Evolutionary conservation across 2,888 invertebrate species (phyloP).

Genomic region (Arrhopalites spinosus): DNA sequence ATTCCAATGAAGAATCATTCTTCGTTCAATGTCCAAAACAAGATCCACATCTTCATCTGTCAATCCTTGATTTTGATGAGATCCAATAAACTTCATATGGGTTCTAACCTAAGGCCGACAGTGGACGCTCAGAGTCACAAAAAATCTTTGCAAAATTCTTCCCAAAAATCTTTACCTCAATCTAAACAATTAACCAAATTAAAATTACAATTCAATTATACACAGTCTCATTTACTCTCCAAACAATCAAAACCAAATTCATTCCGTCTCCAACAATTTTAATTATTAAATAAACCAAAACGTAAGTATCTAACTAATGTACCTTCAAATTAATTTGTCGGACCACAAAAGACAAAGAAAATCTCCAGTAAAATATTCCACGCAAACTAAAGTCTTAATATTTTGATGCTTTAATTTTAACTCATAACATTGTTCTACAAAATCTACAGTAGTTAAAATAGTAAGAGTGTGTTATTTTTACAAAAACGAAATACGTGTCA

Average conservation of each 20-base stretch:
- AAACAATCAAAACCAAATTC: too few species aligned
- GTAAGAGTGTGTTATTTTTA: background rate
- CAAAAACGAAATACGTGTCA: background rate
- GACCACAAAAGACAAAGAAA: too few species aligned
- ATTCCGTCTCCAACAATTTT: too few species aligned
- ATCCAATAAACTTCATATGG: background rate
- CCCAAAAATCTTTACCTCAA: background rate
- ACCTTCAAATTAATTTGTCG: too few species aligned
- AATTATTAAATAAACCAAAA: too few species aligned
- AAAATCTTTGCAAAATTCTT: background rate
- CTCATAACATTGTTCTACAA: background rate
- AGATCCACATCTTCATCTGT: constrained; percentile 54
- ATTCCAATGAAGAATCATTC: constrained; percentile 61
- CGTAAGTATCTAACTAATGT: too few species aligned
- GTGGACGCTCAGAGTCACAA: background rate
- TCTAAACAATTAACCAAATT: too few species aligned
- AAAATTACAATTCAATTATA: background rate
- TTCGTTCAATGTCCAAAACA: constrained; percentile 59
- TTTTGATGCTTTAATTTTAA: background rate
- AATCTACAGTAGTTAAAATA: background rate
- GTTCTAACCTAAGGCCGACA: background rate
- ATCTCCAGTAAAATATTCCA: too few species aligned
- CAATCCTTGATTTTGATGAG: too few species aligned
- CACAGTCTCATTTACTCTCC: background rate
- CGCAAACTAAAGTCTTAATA: too few species aligned